Conservation (phyloP, 1,140 invertebrate genomes). For the Cheumatopsyche charites region DNA sequence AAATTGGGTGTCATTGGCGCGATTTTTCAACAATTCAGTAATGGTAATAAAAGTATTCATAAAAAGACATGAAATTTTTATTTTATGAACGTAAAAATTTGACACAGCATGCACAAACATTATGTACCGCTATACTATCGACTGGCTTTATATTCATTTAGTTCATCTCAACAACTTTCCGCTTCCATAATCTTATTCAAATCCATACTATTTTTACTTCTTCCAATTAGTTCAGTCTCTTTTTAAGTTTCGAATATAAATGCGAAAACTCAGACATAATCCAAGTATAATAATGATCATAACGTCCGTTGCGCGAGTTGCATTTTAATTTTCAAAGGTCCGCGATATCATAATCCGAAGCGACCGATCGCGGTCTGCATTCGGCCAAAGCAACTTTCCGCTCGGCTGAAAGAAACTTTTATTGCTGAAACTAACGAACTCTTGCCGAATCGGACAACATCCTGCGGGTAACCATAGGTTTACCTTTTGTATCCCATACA, state of each 20-base stretch:
- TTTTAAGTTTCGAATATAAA: not conserved
- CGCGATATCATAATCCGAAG: conserved; percentile 1
- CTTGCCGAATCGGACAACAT: conserved; percentile 12
- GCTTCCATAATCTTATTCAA: not conserved
- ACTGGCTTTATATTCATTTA: too few species aligned
- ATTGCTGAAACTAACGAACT: conserved; percentile 17
- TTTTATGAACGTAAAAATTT: too few species aligned
- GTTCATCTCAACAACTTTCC: not conserved
- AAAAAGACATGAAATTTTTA: too few species aligned
- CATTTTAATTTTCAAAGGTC: conserved; percentile 5
- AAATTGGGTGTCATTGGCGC: too few species aligned
- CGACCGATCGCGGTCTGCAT: not conserved
- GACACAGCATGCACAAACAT: too few species aligned
- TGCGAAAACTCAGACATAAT: not conserved
- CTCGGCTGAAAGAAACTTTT: conserved; percentile 5
- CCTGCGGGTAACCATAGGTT: not conserved
- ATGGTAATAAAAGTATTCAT: too few species aligned
- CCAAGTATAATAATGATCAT: not conserved
- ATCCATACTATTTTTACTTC: not conserved
- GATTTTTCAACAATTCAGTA: too few species aligned
- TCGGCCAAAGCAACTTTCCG: not conserved
- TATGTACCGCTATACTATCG: too few species aligned
- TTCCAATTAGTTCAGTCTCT: conserved; percentile 15
- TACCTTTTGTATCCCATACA: conserved; percentile 7
- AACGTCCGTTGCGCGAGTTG: not conserved